A percentile compares a stretch with the other conserved stretches of the same genome.
These are phyloP conservation scores for Ormyrus labotus DNA, from an alignment of 2,888 invertebrate genomes.

Conservation along the genomic window DNA sequence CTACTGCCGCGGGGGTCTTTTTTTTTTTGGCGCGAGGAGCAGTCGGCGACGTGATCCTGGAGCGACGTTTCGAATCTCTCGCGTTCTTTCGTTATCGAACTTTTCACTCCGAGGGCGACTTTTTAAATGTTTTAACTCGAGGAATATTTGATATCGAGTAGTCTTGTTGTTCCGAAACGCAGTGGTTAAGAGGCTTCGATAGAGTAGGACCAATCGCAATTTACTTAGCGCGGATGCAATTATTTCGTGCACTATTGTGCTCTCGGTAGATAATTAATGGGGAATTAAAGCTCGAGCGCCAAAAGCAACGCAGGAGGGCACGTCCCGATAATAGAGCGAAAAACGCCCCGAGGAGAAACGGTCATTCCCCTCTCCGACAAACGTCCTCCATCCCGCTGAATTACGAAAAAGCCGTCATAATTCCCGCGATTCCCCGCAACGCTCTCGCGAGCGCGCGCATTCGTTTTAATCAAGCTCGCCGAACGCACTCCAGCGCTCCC, in stretches of 20 bases:
- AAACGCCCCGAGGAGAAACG: not conserved
- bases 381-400: too few species aligned
- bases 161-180: not conserved
- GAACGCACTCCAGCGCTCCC: not conserved
- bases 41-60: conserved; percentile 26
- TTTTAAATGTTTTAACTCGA: conserved; percentile 12
- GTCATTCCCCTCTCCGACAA: not conserved
- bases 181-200: too few species aligned
- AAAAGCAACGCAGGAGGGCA: too few species aligned
- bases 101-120: conserved; percentile 10
- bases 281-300: too few species aligned
- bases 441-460: not conserved
- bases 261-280: too few species aligned
- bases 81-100: conserved; percentile 35
- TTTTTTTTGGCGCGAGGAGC: not conserved
- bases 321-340: too few species aligned
- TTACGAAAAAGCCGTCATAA: too few species aligned
- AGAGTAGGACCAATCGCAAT: too few species aligned
- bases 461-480: conserved; percentile 31
- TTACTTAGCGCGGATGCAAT: too few species aligned
- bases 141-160: too few species aligned
- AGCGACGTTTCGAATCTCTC: conserved; percentile 34
- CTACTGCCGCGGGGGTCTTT: not conserved
- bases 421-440: too few species aligned
- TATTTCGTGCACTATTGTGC: too few species aligned